These are phyloP conservation scores for Psittacara wagleri DNA, from an alignment of 2,113 vertebrate species.

Conservation along the genomic window DNA sequence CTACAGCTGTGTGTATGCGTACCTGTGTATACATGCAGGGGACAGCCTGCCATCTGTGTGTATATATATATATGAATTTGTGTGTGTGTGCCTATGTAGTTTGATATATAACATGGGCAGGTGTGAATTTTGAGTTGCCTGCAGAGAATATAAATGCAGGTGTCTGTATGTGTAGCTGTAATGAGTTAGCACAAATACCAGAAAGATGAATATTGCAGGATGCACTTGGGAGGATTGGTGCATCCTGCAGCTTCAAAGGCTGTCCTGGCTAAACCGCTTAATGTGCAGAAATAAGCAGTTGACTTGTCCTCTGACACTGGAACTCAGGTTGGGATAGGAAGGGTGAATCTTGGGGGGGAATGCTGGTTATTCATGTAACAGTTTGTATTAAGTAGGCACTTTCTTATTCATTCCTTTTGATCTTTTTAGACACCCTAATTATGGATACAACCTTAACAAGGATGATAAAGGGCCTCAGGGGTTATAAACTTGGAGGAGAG, in stretches of 20 bases:
- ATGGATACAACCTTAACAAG: slow-evolving; percentile 38
- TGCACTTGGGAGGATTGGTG: background rate
- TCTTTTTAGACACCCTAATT: slow-evolving; percentile 18
- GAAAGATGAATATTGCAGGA: background rate
- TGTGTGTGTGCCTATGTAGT: background rate
- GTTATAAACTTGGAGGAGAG: slow-evolving; percentile 35
- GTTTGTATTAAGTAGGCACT: slow-evolving; percentile 17
- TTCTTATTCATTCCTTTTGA: background rate
- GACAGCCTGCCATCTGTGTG: background rate
- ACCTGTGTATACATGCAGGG: background rate
- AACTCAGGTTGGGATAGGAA: background rate
- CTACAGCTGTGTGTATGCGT: too few species aligned
- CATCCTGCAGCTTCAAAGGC: background rate
- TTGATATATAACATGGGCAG: background rate
- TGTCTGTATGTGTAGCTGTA: background rate
- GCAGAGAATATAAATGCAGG: fast-evolving
- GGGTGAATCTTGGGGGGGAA: background rate
- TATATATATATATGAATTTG: fast-evolving
- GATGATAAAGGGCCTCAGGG: slow-evolving; percentile 16
- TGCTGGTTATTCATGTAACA: slow-evolving; percentile 10
- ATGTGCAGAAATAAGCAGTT: background rate
- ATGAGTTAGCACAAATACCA: background rate
- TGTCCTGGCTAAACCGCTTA: background rate
- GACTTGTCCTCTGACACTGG: background rate
- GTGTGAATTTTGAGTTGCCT: background rate